Evolutionary conservation across 2,888 invertebrate species (phyloP), one percentile per base, ranked within the genome.

Genomic region (Horisme vitalbata): DNA sequence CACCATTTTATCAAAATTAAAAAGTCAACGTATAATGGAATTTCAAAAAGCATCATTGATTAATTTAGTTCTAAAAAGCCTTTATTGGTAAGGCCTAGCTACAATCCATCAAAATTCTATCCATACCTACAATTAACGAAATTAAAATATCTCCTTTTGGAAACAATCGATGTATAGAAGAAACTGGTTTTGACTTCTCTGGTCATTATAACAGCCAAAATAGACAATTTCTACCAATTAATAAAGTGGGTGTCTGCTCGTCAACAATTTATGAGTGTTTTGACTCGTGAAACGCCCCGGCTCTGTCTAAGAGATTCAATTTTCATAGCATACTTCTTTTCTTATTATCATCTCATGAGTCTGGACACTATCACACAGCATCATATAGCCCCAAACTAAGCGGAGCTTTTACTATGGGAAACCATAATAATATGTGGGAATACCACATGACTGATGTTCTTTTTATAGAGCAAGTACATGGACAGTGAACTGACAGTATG

Each of bases 261-360:
- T 18, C 45, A 45, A 20, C 11, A 41, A 37, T 48, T 48, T 48
- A 48, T 43, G 37, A 43, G n/a, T n/a, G n/a, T n/a, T n/a, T n/a
- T n/a, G n/a, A n/a, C n/a, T n/a, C n/a, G n/a, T n/a, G n/a, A n/a
- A n/a, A n/a, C n/a, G n/a, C n/a, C n/a, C n/a, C n/a, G n/a, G n/a
- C n/a, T n/a, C n/a, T n/a, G n/a, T n/a, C n/a, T n/a, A n/a, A n/a
- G n/a, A n/a, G n/a, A n/a, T n/a, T n/a, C n/a, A n/a, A n/a, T n/a
- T n/a, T n/a, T n/a, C n/a, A n/a, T n/a, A n/a, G n/a, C n/a, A n/a
- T n/a, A n/a, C n/a, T n/a, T n/a, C n/a, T n/a, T n/a, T n/a, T n/a
- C n/a, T n/a, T n/a, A n/a, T n/a, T n/a, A n/a, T n/a, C n/a, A n/a
- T n/a, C n/a, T n/a, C n/a, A n/a, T n/a, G n/a, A n/a, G n/a, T n/a